phyloP scores from a whole-genome alignment of 2,113 vertebrate genomes.

The Etheostoma cragini region DNA sequence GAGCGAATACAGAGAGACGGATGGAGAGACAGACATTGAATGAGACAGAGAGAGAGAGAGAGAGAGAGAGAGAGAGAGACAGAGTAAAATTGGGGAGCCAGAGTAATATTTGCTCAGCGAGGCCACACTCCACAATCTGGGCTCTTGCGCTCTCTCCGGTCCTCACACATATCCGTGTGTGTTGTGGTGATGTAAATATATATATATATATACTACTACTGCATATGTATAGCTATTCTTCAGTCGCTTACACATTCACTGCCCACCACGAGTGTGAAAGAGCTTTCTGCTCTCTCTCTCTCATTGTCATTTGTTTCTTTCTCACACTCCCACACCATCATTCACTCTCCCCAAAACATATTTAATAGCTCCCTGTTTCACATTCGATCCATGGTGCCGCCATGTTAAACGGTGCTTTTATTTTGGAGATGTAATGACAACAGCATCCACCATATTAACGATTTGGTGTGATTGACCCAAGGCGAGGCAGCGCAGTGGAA shows the following conservation, averaged over 20 bases:
- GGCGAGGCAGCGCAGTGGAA: constrained; percentile 70
- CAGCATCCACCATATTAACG: constrained; percentile 68
- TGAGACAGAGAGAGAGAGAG: neutral
- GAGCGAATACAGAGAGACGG: constrained; percentile 35
- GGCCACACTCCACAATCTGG: constrained; percentile 46
- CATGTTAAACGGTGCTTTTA: constrained; percentile 61
- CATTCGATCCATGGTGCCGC: constrained; percentile 37
- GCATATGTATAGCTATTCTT: too few relatives aligned
- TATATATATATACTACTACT: too few relatives aligned
- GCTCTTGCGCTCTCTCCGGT: constrained; percentile 20
- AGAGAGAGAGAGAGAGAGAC: constrained; percentile 25
- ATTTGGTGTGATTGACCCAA: constrained; percentile 67
- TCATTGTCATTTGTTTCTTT: constrained; percentile 30
- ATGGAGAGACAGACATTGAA: constrained; percentile 24
- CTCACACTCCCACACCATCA: constrained; percentile 19
- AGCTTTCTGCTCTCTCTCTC: constrained; percentile 17
- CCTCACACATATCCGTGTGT: constrained; percentile 34
- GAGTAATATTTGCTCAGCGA: constrained; percentile 63
- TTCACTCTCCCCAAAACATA: constrained; percentile 30
- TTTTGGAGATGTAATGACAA: constrained; percentile 69
- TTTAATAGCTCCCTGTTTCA: constrained; percentile 47
- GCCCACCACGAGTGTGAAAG: neutral
- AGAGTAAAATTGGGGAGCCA: constrained; percentile 1
- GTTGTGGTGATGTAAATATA: too few relatives aligned
- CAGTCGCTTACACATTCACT: constrained; percentile 13